These are phyloP conservation scores for Periophthalmus modestus DNA, from an alignment of 2,113 vertebrate genomes.

Conservation along the genomic window DNA sequence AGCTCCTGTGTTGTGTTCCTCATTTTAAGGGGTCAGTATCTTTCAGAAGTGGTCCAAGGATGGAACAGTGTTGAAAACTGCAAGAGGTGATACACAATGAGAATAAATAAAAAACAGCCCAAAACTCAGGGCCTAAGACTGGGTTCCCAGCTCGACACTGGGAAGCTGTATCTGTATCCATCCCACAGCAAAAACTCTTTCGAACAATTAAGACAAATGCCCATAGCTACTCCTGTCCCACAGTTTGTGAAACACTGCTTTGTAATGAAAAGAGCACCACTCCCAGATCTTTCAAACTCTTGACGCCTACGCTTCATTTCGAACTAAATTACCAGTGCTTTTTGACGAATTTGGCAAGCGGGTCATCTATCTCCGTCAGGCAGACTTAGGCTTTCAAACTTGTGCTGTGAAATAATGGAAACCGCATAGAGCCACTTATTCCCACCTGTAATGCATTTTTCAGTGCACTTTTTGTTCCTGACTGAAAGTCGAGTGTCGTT, in stretches of 20 bases:
- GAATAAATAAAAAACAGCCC: too few species aligned
- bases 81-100: too few species aligned
- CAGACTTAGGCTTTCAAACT: conserved; percentile 47
- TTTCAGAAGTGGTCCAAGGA: too few species aligned
- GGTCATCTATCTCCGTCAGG: conserved; percentile 50
- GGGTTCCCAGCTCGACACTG: too few species aligned
- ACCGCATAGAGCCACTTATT: conserved; percentile 53
- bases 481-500: conserved; percentile 48
- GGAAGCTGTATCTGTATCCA: neutral
- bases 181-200: neutral
- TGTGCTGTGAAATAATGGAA: conserved; percentile 51
- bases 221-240: neutral
- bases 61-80: too few species aligned
- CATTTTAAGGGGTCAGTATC: too few species aligned
- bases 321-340: conserved; percentile 37
- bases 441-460: conserved; percentile 49
- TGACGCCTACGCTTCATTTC: conserved; percentile 48
- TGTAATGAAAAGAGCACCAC: conserved; percentile 33
- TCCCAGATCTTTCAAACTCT: conserved; percentile 41
- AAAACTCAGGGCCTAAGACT: too few species aligned
- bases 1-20: too few species aligned
- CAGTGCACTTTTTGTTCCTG: conserved; percentile 41
- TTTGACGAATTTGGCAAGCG: conserved; percentile 45
- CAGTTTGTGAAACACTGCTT: conserved; percentile 1
- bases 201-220: neutral